These are phyloP conservation scores for Scaptomyza flava DNA, from an alignment of 2,888 invertebrate genomes.

Conservation along the genomic window DNA sequence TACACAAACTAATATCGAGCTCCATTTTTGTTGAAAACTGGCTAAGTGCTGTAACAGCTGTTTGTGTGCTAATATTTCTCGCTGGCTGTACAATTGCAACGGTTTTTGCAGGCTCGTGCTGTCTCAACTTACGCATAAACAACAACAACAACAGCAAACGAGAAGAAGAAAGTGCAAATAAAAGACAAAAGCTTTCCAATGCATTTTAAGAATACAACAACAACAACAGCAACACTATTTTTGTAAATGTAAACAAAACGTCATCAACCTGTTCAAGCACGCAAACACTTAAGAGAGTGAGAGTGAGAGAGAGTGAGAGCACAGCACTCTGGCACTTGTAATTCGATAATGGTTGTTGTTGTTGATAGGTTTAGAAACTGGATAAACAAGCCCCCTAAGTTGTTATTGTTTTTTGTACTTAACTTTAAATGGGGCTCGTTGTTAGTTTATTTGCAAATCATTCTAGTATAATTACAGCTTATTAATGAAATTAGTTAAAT, in stretches of 20 bases:
- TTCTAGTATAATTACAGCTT: conserved; percentile 17
- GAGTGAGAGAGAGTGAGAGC: neutral
- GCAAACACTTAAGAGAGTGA: neutral
- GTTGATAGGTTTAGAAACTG: conserved; percentile 37
- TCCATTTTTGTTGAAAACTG: too few relatives aligned
- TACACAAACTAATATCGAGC: too few relatives aligned
- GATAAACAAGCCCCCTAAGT: conserved; percentile 64
- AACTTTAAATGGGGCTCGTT: conserved; percentile 20
- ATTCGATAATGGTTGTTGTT: conserved; percentile 16
- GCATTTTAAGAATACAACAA: conserved; percentile 37
- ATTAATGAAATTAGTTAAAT: neutral
- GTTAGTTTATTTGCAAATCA: conserved; percentile 10
- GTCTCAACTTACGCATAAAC: conserved; percentile 11
- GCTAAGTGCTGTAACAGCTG: conserved; percentile 7
- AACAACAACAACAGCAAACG: conserved; percentile 6
- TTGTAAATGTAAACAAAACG: conserved; percentile 69
- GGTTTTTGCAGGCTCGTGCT: conserved; percentile 24
- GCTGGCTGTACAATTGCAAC: conserved; percentile 20
- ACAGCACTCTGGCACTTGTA: conserved; percentile 15
- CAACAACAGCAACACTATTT: conserved; percentile 8
- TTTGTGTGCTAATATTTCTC: conserved; percentile 26
- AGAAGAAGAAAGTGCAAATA: conserved; percentile 4
- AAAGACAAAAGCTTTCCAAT: conserved; percentile 26
- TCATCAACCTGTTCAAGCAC: conserved; percentile 54
- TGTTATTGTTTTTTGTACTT: conserved; percentile 16